These are phyloP conservation scores for Coregonus ussuriensis DNA, from an alignment of 2,797 vertebrate genomes.

Conservation along the genomic window DNA sequence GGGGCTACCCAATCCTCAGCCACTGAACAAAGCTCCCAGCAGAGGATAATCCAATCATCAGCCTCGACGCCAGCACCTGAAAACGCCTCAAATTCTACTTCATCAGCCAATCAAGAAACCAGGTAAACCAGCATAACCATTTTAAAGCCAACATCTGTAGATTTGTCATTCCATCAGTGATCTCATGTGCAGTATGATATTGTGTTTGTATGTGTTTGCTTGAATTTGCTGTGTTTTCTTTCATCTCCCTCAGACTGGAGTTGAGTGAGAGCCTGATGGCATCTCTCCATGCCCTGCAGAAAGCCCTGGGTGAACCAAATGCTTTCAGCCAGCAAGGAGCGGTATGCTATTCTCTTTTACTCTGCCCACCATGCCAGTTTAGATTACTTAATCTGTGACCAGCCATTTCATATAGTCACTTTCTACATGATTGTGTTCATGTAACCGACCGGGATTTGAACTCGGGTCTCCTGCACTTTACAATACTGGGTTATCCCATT, in stretches of 20 bases:
- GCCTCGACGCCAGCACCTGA: constrained; percentile 42
- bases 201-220: neutral
- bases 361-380: neutral
- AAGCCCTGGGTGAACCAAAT: constrained; percentile 79
- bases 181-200: neutral
- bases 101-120: constrained; percentile 55
- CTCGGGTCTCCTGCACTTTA: neutral
- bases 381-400: neutral
- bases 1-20: constrained; percentile 41
- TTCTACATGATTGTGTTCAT: constrained; percentile 22
- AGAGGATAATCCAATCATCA: constrained; percentile 28
- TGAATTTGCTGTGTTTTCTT: neutral
- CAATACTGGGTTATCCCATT: neutral
- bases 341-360: constrained; percentile 65
- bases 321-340: constrained; percentile 83
- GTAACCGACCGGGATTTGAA: neutral
- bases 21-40: constrained; percentile 31
- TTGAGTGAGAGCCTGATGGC: constrained; percentile 80
- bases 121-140: constrained; percentile 54
- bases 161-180: neutral
- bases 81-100: constrained; percentile 17
- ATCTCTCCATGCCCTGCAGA: constrained; percentile 81
- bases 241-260: constrained; percentile 73
- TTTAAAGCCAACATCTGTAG: neutral
- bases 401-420: constrained; percentile 15